Conservation (phyloP, 2,888 invertebrate genomes). For the Bhutanitis thaidina region DNA sequence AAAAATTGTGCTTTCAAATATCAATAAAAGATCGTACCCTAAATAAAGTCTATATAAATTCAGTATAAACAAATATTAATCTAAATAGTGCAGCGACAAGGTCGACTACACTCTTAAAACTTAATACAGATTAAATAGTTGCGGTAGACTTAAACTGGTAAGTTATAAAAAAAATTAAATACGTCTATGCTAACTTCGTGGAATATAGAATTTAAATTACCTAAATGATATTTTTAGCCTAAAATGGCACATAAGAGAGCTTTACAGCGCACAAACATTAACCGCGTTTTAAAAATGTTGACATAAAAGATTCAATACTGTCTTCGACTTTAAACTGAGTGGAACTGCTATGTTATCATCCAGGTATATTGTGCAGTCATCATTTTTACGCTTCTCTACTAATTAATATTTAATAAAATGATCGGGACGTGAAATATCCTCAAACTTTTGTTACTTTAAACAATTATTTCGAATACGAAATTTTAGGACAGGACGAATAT, state of each 20-base stretch:
- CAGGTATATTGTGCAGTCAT: neutral
- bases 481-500: too few relatives aligned
- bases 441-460: neutral
- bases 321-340: neutral
- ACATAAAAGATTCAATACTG: neutral
- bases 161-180: conserved; percentile 25
- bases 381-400: neutral
- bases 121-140: conserved; percentile 14
- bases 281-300: conserved; percentile 35
- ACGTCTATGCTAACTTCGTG: conserved; percentile 30
- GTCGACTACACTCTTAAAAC: conserved; percentile 1
- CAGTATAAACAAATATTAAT: conserved; percentile 10
- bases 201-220: conserved; percentile 54
- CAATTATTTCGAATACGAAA: too few relatives aligned
- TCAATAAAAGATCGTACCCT: conserved; percentile 10
- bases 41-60: conserved; percentile 14
- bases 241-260: conserved; percentile 59
- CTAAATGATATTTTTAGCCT: conserved; percentile 59
- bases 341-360: neutral
- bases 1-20: conserved; percentile 12
- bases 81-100: conserved; percentile 5
- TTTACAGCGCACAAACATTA: conserved; percentile 45
- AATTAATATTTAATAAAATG: conserved; percentile 1
- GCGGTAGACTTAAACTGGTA: conserved; percentile 21
- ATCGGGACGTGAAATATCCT: conserved; percentile 14